Evolutionary conservation across 2,113 vertebrate species (phyloP), one percentile per base, ranked within the genome.

Genomic region (Protobothrops flavoviridis): DNA sequence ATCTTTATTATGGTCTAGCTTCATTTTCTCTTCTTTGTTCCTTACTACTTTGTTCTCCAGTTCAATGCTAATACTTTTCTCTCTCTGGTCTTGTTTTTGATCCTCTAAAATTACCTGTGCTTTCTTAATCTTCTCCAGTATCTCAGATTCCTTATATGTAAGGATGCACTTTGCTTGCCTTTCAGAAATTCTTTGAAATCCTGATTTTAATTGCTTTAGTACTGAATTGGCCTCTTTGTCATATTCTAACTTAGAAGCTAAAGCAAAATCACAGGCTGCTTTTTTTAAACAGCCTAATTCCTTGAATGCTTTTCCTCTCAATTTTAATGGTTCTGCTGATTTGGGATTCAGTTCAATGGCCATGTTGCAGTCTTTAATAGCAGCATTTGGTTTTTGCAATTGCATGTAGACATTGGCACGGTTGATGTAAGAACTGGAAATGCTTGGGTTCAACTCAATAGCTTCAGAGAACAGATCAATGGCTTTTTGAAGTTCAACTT

Each of bases 341-440:
- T 97, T 97, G 23, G 98, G 98, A 95, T 98, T 98, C 94, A 98
- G 98, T 92, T 94, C 96, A 94, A 98, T 98, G 88, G 98, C 98
- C 97, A 96, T 91, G 95, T 98, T 94, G 91, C 98, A 98, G 96
- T 98, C 98, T 94, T 98, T 97, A 59, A 98, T 96, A 81, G 98
- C 98, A 52, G 97, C 97, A 2, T 98, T 97, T 88, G 98, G 98
- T 93, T 98, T 98, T 96, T 98, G 96, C 97, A 98, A 97, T 95
- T 97, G 96, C 99, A 99, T 93, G 98, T 99, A 2, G 98, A 98
- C 96, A 98, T 98, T 98, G 91, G 98, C 98, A 97, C 98, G 98
- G 95, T 98, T 99, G 89, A 98, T 98, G 39, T 98, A 99, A 29
- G 98, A 93, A 94, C 98, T 98, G 57, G 98, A 98, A 91, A 98